phyloP scores from a whole-genome alignment of 2,888 invertebrate genomes.

The Andrena bucephala region DNA sequence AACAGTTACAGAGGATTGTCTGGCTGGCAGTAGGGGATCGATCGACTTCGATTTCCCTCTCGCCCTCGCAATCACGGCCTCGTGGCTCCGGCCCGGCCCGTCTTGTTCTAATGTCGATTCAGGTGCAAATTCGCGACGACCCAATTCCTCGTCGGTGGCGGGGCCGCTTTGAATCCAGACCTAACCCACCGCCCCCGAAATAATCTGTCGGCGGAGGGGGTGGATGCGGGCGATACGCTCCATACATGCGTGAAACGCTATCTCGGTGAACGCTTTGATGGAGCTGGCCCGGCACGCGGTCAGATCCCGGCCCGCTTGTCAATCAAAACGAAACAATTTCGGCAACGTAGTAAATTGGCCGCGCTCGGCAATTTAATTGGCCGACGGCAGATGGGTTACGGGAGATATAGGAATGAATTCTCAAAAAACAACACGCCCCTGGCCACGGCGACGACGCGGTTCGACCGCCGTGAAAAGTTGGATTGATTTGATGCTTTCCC shows the following conservation, averaged over 20 bases:
- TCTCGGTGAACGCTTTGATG: constrained; percentile 30
- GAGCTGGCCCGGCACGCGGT: constrained; percentile 37
- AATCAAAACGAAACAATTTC: constrained; percentile 70
- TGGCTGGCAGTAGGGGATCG: constrained; percentile 3
- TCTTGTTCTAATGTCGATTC: constrained; percentile 63
- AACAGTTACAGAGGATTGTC: not conserved
- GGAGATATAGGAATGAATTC: constrained; percentile 55
- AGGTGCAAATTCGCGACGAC: constrained; percentile 63
- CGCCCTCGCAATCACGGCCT: constrained; percentile 3
- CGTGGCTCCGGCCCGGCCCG: constrained; percentile 17
- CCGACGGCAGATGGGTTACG: constrained; percentile 29
- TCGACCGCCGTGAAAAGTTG: constrained; percentile 2
- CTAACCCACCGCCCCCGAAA: constrained; percentile 4
- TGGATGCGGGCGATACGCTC: not conserved
- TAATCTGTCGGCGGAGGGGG: constrained; percentile 23
- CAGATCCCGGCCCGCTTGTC: constrained; percentile 51
- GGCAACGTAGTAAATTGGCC: constrained; percentile 58
- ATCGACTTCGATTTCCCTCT: constrained; percentile 20
- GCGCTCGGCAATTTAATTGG: constrained; percentile 58
- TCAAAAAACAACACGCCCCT: constrained; percentile 15
- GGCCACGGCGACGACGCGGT: not conserved
- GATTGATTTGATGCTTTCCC: constrained; percentile 2
- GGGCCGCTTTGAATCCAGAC: constrained; percentile 33
- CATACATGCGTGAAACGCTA: constrained; percentile 26
- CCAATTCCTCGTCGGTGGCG: constrained; percentile 45